Percentiles rank a stretch among this genome's conserved stretches.
Evolutionary conservation across 2,113 vertebrate genomes (phyloP).

Genomic region (human (Homo sapiens)): DNA sequence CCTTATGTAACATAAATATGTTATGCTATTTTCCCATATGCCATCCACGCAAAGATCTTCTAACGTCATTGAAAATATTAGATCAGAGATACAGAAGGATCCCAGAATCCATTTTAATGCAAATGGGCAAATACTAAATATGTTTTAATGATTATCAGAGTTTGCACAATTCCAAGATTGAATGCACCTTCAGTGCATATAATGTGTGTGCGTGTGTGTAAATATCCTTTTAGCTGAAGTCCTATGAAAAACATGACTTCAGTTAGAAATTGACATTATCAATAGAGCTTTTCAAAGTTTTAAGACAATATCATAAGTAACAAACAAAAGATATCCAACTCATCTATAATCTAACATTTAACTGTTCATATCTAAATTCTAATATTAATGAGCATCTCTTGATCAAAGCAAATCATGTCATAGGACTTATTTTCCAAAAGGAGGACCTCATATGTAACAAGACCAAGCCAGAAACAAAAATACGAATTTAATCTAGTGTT

Average conservation of each 20-base stretch:
- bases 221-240: not conserved
- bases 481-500: not conserved
- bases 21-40: not conserved
- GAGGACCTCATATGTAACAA: not conserved
- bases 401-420: not conserved
- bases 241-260: not conserved
- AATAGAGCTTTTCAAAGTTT: not conserved
- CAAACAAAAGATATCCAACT: slow-evolving; percentile 18
- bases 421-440: not conserved
- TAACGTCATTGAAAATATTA: not conserved
- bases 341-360: not conserved
- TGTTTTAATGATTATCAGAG: not conserved
- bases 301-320: not conserved
- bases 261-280: not conserved
- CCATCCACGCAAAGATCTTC: not conserved
- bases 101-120: not conserved
- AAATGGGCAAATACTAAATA: not conserved
- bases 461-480: not conserved
- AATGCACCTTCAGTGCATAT: not conserved
- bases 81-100: not conserved
- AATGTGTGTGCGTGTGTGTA: not conserved
- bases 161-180: not conserved
- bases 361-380: not conserved
- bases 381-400: not conserved
- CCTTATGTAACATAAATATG: not conserved